These are phyloP conservation scores for Anguilla japonica DNA, from an alignment of 2,113 vertebrate species.

Conservation along the genomic window DNA sequence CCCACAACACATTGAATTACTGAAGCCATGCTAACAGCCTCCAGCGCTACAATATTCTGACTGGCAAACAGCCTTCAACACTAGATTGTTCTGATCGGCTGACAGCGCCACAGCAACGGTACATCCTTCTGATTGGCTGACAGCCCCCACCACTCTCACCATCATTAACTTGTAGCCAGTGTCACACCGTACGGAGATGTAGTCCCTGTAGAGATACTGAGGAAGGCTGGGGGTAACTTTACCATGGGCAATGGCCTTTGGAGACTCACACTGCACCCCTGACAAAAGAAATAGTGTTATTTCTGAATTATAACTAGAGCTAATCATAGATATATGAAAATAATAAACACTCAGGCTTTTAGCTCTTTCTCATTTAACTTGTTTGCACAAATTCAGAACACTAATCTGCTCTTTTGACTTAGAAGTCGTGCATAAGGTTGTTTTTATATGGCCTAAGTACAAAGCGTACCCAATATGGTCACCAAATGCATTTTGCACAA, in stretches of 20 bases:
- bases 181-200: constrained; percentile 65
- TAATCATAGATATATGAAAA: not conserved
- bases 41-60: too few species aligned
- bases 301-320: not conserved
- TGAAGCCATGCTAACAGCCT: too few species aligned
- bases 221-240: constrained; percentile 56
- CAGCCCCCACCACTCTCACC: constrained; percentile 44
- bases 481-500: not conserved
- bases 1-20: not conserved
- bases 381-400: not conserved
- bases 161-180: constrained; percentile 69
- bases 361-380: too few species aligned
- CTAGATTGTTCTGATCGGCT: not conserved
- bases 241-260: constrained; percentile 51
- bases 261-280: constrained; percentile 64
- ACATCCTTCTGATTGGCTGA: not conserved
- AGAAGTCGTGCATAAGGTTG: not conserved
- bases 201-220: constrained; percentile 68
- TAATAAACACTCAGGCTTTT: too few species aligned
- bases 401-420: too few species aligned
- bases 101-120: not conserved
- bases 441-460: too few species aligned
- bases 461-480: not conserved
- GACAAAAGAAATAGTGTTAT: constrained; percentile 22
- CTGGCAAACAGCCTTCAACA: too few species aligned